Base-by-base conservation (phyloP, 1,140 invertebrate genomes). In the Nasonia vitripennis region DNA sequence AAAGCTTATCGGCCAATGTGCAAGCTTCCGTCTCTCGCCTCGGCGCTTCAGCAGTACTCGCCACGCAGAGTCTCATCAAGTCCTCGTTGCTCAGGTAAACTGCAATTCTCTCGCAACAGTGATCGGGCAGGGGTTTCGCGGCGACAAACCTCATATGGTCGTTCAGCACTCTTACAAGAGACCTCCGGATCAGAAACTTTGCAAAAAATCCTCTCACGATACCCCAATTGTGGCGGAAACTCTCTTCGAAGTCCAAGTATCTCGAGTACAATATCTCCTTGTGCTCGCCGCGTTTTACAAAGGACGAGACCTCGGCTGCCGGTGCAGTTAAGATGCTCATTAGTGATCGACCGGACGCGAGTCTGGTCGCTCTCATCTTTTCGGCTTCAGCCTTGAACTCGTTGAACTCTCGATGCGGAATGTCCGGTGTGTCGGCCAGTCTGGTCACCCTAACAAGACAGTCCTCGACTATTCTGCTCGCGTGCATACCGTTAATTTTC, bases 1-100 rank as follows among this genome's bases (percentile, higher is more conserved):
- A 62, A 20, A 62, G 17, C 1, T 17, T 6, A n/a, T 62, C 55
- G 17, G 20, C 20, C 55, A 62, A 62, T 20, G 17, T 17, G 12
- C 51, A 55, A 14, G 17, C 17, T 55, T 17, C 4, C 51, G 17
- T 55, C 12, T 55, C 55, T 62, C 20, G 55, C 17, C 17, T 62
- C 55, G 6, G 17, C 55, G 4, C 14, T 7, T 62, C 55, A 14
- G 41, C 41, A 45, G 10, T 11, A 45, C 48, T 51, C 48, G 71
- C 71, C 6, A 74, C 17, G 34, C 31, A 74, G 10, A 74, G 34
- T 7, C 31, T 37, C 10, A 80, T 37, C 20, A 80, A 20, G 41
- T 70, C 68, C n/a, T 80, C 78, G n/a, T 80, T 80, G 41, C 20
- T 48, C 62, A 80, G 37, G 20, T 68, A 80, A 27, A 10, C n/a